Evolutionary conservation across 2,888 invertebrate species (phyloP).

Genomic region (Adineta ricciae): DNA sequence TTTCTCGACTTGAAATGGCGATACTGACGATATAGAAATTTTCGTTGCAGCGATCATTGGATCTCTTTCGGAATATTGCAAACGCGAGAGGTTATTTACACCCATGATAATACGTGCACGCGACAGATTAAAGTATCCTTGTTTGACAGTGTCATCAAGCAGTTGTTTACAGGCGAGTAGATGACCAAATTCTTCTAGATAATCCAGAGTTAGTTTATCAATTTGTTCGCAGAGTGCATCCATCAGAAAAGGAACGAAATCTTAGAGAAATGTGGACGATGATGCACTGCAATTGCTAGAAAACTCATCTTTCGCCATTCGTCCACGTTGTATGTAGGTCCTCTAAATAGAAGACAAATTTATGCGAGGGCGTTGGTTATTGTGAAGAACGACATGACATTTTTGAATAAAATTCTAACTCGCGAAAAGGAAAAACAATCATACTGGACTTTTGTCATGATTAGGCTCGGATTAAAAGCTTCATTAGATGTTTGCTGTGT

Average conservation of each 20-base stretch:
- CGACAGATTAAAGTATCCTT: not conserved
- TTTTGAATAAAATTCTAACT: too few relatives aligned
- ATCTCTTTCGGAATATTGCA: not conserved
- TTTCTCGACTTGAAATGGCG: not conserved
- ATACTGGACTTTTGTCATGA: too few relatives aligned
- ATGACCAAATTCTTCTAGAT: slow-evolving; percentile 14
- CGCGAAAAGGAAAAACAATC: too few relatives aligned
- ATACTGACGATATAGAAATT: not conserved
- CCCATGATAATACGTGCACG: not conserved
- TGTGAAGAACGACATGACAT: too few relatives aligned
- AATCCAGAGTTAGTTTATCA: not conserved
- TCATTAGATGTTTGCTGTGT: too few relatives aligned
- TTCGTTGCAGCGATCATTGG: not conserved
- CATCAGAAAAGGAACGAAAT: not conserved
- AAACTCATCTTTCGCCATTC: too few relatives aligned
- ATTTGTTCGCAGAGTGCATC: slow-evolving; percentile 3
- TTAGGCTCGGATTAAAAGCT: too few relatives aligned
- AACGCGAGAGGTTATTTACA: slow-evolving; percentile 2
- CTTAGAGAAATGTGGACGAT: too few relatives aligned
- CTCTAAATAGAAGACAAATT: too few relatives aligned
- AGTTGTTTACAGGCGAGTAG: not conserved
- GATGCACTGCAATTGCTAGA: too few relatives aligned
- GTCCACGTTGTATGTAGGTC: too few relatives aligned
- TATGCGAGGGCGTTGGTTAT: too few relatives aligned
- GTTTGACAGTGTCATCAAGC: not conserved